Evolutionary conservation across 2,113 vertebrate genomes (phyloP), one percentile per base, ranked within the genome.

Genomic region (Leptocoma aspasia): DNA sequence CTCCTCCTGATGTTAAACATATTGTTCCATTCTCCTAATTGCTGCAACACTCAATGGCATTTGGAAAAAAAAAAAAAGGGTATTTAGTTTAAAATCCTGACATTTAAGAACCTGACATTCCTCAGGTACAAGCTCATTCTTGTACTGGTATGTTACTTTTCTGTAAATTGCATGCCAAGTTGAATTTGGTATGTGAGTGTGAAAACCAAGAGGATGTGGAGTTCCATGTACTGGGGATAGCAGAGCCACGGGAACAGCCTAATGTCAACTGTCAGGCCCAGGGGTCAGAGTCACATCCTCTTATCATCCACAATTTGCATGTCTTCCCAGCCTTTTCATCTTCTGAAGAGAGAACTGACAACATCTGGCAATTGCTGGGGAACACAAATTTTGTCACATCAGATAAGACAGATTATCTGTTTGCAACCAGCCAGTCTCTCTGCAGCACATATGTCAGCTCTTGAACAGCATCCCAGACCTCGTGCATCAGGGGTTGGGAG

Each of bases 201-300:
- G 66, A 92, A 94, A 69, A 39, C n/a, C 54, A n/a, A 70, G 76
- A 72, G 71, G 60, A 63, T 64, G 13, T 84, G 69, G 33, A 93
- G 50, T 80, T 60, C 42, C 9, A 49, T 11, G 42, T 64, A 33
- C 50, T 37, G 59, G 47, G n/a, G 57, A 41, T 5, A 68, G 65
- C 28, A 73, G 68, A 72, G 56, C 44, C 63, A 66, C 0, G 0
- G 42, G 33, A 70, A 16, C 59, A 88, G 70, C 21, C 47, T 95
- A 50, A 68, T 92, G 69, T 65, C 65, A 81, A 1, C 60, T 90
- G 87, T 90, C 80, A 94, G 71, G 63, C 66, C 69, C 39, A 41
- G 86, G 80, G 73, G 45, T 95, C 30, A 53, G 30, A 90, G 79
- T 91, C 92, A 64, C 21, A 95, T 94, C 80, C 89, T 94, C 68